Conservation (phyloP, 2,797 vertebrate genomes). For the Danio aesculapii region DNA sequence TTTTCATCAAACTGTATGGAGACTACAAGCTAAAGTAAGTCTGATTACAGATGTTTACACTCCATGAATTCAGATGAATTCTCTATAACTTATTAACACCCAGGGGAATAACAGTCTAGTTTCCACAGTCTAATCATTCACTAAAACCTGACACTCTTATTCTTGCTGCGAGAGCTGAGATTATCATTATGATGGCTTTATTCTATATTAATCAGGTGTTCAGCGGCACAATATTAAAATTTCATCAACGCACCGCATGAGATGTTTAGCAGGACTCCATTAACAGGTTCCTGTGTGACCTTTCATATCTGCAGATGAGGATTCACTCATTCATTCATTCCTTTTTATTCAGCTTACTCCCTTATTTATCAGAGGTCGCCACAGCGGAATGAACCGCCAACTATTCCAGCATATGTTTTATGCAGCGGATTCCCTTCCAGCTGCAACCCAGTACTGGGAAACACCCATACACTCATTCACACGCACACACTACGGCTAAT, state of each 20-base stretch:
- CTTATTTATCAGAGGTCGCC: too few species aligned
- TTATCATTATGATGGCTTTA: neutral
- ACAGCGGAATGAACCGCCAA: too few species aligned
- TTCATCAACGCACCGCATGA: constrained; percentile 23
- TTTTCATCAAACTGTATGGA: neutral
- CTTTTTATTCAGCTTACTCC: too few species aligned
- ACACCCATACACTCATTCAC: too few species aligned
- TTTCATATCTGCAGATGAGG: constrained; percentile 3
- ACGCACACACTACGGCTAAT: too few species aligned
- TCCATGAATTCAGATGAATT: neutral
- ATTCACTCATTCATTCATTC: neutral
- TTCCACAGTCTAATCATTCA: neutral
- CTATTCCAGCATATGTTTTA: too few species aligned
- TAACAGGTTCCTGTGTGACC: constrained; percentile 6
- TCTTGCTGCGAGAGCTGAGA: neutral
- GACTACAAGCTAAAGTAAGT: too few species aligned
- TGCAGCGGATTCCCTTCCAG: too few species aligned
- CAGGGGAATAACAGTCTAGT: neutral
- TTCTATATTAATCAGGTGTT: constrained; percentile 8
- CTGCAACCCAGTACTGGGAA: too few species aligned
- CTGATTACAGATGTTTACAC: neutral
- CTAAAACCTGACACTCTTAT: neutral
- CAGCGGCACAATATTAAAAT: constrained; percentile 33
- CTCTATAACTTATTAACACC: constrained; percentile 6
- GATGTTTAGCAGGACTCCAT: neutral